A percentile compares a stretch with the other conserved stretches of the same genome.
These are phyloP conservation scores for Hystrix brachyura DNA, from an alignment of 2,113 vertebrate species.

Conservation along the genomic window DNA sequence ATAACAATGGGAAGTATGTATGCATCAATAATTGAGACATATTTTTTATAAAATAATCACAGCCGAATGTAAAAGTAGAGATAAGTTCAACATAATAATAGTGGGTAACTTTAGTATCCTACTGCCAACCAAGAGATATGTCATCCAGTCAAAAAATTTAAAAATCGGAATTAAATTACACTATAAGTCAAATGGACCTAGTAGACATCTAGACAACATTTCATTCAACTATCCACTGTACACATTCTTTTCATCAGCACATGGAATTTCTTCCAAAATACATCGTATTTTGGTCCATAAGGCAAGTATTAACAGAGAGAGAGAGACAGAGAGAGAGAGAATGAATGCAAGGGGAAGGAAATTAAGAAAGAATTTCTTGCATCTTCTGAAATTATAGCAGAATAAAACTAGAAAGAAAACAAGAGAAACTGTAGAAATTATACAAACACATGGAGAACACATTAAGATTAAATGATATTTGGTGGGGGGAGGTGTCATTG, in stretches of 20 bases:
- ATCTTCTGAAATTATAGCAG: no score
- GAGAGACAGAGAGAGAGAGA: neutral
- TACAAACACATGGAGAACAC: no score
- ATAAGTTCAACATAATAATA: neutral
- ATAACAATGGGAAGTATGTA: neutral
- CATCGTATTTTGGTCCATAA: neutral
- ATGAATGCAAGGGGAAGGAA: neutral
- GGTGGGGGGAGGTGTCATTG: neutral
- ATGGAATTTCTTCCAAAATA: neutral
- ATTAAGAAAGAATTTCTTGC: neutral
- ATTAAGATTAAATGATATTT: no score
- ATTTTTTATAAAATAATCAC: neutral
- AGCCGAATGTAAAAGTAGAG: neutral
- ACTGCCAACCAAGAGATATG: neutral
- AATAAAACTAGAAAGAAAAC: no score
- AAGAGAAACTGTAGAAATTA: no score
- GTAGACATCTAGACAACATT: neutral
- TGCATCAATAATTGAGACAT: neutral
- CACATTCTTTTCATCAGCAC: neutral
- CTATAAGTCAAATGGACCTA: neutral
- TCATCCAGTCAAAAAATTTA: neutral
- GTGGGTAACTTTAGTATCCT: neutral
- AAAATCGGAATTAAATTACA: neutral
- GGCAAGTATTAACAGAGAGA: neutral
- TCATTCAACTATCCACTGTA: neutral